Percentiles rank a stretch among this genome's conserved stretches.
phyloP scores from a whole-genome alignment of 2,888 invertebrate species.

The Tanypteryx hageni region DNA sequence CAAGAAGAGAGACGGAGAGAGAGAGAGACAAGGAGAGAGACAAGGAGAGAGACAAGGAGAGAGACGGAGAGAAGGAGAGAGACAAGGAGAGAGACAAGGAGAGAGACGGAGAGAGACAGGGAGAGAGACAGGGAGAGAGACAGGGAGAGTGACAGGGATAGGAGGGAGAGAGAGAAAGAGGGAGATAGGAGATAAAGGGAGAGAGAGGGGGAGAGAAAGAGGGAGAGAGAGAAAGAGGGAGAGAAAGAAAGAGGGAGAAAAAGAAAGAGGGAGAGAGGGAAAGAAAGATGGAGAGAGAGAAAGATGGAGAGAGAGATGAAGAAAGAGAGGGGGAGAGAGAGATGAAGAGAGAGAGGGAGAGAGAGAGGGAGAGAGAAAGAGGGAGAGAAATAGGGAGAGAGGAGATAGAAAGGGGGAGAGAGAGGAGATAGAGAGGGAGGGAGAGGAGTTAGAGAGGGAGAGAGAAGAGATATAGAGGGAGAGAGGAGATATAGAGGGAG shows the following conservation, averaged over 20 bases:
- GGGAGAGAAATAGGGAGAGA: too few relatives aligned
- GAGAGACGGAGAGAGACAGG: background rate
- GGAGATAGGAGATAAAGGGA: background rate
- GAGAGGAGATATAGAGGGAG: too few relatives aligned
- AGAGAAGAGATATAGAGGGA: too few relatives aligned
- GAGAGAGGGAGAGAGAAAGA: background rate
- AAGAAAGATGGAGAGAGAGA: background rate
- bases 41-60: background rate
- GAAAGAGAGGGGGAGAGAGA: background rate
- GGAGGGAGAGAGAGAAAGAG: too few relatives aligned
- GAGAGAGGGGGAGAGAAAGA: background rate
- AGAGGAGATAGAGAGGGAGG: too few relatives aligned
- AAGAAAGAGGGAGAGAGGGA: background rate
- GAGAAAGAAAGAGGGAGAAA: background rate
- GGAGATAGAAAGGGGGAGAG: too few relatives aligned
- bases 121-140: background rate
- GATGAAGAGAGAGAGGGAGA: background rate
- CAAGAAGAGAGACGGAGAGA: too few relatives aligned
- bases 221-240: background rate
- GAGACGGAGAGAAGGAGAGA: background rate
- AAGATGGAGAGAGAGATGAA: background rate
- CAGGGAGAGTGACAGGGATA: background rate
- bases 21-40: background rate
- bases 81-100: background rate
- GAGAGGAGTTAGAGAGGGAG: too few relatives aligned